Evolutionary conservation across 2,113 vertebrate genomes (phyloP).

Genomic region (Ageneiosus marmoratus): DNA sequence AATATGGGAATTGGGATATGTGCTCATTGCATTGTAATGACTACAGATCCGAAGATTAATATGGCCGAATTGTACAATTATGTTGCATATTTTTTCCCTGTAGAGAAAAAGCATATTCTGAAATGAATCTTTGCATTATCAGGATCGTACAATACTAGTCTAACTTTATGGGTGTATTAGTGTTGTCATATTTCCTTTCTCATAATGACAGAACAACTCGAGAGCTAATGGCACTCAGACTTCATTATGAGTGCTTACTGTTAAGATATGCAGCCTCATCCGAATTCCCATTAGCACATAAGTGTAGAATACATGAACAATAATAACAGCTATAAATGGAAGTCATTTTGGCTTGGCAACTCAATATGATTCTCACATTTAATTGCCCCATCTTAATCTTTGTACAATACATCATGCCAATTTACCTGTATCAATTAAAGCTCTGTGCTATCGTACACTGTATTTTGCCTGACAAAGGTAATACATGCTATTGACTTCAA

Average conservation of each 20-base stretch:
- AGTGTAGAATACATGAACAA: slow-evolving; percentile 35
- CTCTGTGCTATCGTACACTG: neutral
- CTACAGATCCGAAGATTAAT: slow-evolving; percentile 26
- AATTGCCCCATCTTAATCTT: neutral
- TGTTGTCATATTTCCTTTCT: slow-evolving; percentile 24
- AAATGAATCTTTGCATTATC: slow-evolving; percentile 3
- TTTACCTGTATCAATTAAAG: neutral
- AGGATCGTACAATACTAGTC: neutral
- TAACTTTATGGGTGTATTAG: slow-evolving; percentile 9
- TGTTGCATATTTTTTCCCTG: neutral
- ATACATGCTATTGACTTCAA: neutral
- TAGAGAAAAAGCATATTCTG: slow-evolving; percentile 14
- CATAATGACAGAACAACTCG: slow-evolving; percentile 36
- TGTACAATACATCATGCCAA: neutral
- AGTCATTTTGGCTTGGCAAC: neutral
- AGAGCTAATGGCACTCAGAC: slow-evolving; percentile 38
- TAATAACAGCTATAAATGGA: slow-evolving; percentile 33
- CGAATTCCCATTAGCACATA: slow-evolving; percentile 26
- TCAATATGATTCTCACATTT: neutral
- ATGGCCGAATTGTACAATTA: slow-evolving; percentile 7
- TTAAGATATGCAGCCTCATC: slow-evolving; percentile 39
- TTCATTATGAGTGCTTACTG: slow-evolving; percentile 27
- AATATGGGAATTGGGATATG: slow-evolving; percentile 16
- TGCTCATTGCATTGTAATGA: slow-evolving; percentile 4
- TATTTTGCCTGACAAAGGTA: neutral